A percentile compares a stretch with the other conserved stretches of the same genome.
Evolutionary conservation across 2,888 invertebrate genomes (phyloP).

Genomic region (Tetanocera ferruginea): DNA sequence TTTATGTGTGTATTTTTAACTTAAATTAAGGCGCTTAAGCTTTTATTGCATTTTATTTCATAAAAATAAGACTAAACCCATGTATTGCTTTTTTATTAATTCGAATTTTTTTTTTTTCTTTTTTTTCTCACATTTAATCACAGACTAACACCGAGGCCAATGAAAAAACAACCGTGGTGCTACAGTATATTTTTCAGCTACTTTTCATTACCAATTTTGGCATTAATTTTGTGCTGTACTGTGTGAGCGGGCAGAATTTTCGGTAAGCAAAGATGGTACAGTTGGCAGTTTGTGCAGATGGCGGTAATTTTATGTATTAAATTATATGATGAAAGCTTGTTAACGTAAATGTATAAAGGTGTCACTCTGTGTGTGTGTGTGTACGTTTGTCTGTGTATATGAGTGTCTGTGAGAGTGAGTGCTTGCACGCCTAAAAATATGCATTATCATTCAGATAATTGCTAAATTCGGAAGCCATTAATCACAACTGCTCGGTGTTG

Average conservation of each 20-base stretch:
- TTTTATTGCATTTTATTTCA: no score
- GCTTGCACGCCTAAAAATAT: neutral
- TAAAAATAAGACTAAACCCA: neutral
- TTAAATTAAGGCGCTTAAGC: no score
- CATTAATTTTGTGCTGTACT: slow-evolving; percentile 86
- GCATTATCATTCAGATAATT: no score
- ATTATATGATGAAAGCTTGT: neutral
- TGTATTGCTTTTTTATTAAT: neutral
- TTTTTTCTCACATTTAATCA: slow-evolving; percentile 33
- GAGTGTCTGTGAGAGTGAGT: no score
- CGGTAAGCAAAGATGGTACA: slow-evolving; percentile 68
- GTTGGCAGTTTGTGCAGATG: neutral
- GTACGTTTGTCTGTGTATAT: no score
- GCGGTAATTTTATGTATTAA: slow-evolving; percentile 10
- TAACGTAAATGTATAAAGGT: neutral
- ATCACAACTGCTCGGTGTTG: neutral
- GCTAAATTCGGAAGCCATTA: neutral
- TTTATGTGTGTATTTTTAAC: no score
- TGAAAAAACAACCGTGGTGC: slow-evolving; percentile 71
- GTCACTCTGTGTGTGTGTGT: no score
- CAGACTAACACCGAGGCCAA: slow-evolving; percentile 67
- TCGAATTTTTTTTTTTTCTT: slow-evolving; percentile 34
- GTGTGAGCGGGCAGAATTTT: slow-evolving; percentile 85
- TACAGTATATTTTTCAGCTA: slow-evolving; percentile 78
- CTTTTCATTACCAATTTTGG: slow-evolving; percentile 87